Evolutionary conservation across 2,797 vertebrate species (phyloP), one percentile per base, ranked within the genome.

Genomic region (Mus minutoides): DNA sequence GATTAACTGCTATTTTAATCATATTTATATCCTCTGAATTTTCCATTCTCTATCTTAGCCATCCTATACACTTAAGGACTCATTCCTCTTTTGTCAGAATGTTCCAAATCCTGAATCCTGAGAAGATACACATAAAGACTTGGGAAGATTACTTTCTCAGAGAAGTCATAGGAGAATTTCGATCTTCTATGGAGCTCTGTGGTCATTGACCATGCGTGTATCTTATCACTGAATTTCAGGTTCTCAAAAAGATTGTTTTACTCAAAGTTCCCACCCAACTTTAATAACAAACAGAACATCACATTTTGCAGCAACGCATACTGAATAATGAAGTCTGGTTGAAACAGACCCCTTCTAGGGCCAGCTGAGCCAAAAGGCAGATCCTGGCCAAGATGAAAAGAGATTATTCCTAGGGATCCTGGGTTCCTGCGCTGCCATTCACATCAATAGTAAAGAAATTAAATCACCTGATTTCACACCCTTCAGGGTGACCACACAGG

Each of bases 151-250:
- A 83, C 14, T 73, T 83, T 94, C 46, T 73, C 19, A 34, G 40
- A 89, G 60, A 62, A 69, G 94, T 88, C 86, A 87, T 73, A 89
- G 87, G 71, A 95, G 75, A 87, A 73, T 80, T 73, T 88, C 88
- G 58, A 75, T 84, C 77, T 92, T 96, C 62, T 90, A 29, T 4
- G 3, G 37, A 80, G 9, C 24, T 91, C 49, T 88, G 34, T 78
- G 24, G 24, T 86, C 46, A 80, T 11, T 95, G 67, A 78, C 58
- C 43, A 52, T 22, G 49, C 7, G 67, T 94, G 34, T 58, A 88
- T 90, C 95, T 95, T 80, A 92, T 88, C 21, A 43, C 10, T 54
- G n/a, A 91, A 94, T 80, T 77, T 94, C 13, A 71, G 43, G 14
- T 92, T 90, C 56, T 67, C 85, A 40, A 89, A 88, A 96, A 87